A percentile compares a stretch with the other conserved stretches of the same genome.
phyloP scores from a whole-genome alignment of 1,140 invertebrate species.

The Calephelis nemesis region DNA sequence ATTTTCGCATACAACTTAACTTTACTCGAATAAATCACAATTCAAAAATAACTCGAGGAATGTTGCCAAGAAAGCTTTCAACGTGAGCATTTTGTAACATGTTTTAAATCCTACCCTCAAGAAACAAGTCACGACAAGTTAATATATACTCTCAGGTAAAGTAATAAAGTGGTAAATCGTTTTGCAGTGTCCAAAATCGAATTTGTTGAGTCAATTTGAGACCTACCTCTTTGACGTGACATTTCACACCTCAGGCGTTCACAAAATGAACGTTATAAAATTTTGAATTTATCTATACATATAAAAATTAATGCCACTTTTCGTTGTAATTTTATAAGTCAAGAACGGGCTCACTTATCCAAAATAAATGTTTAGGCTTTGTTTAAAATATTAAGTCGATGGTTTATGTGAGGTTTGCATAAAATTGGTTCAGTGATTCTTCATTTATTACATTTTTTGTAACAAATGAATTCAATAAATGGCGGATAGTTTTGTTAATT shows the following conservation, averaged over 20 bases:
- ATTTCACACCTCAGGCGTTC: neutral
- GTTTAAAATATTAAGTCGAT: too few species aligned
- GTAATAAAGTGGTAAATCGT: conserved; percentile 18
- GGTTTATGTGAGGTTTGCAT: too few species aligned
- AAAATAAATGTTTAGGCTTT: too few species aligned
- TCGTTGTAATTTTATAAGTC: too few species aligned
- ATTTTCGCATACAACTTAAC: conserved; percentile 30
- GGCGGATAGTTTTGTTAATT: too few species aligned
- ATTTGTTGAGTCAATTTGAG: conserved; percentile 13
- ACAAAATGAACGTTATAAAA: conserved; percentile 1
- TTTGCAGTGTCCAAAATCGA: conserved; percentile 2
- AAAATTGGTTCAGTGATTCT: too few species aligned
- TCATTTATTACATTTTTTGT: too few species aligned
- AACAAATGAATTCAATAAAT: too few species aligned
- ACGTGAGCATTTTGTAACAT: conserved; percentile 36
- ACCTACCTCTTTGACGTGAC: conserved; percentile 1
- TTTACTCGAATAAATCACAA: conserved; percentile 48
- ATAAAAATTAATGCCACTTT: too few species aligned
- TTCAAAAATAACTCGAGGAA: conserved; percentile 58
- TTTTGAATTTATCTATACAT: too few species aligned
- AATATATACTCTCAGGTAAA: conserved; percentile 27
- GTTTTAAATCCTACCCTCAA: conserved; percentile 53
- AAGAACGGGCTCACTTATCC: too few species aligned
- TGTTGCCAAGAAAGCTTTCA: conserved; percentile 55
- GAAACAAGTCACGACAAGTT: conserved; percentile 26